Conservation (phyloP, 1,140 invertebrate species). For the Zaprionus africanus region DNA sequence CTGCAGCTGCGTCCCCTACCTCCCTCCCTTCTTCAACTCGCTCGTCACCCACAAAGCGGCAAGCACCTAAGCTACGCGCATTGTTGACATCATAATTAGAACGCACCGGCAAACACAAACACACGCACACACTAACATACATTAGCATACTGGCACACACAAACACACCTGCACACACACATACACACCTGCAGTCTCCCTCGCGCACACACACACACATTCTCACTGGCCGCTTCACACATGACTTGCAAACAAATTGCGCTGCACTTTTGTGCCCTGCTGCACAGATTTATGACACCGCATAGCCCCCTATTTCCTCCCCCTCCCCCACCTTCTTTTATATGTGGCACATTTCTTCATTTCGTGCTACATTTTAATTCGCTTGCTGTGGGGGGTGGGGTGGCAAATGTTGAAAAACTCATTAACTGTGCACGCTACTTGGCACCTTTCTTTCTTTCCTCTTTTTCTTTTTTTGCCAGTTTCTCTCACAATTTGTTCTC, state of each 20-base stretch:
- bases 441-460: slow-evolving; percentile 62
- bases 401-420: slow-evolving; percentile 68
- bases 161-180: slow-evolving; percentile 18
- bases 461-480: slow-evolving; percentile 11
- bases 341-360: slow-evolving; percentile 75
- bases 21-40: too few relatives aligned
- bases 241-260: slow-evolving; percentile 74
- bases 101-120: slow-evolving; percentile 26
- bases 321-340: neutral
- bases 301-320: slow-evolving; percentile 60
- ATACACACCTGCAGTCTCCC: neutral
- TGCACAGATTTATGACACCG: slow-evolving; percentile 75
- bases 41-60: neutral
- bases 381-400: neutral
- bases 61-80: slow-evolving; percentile 18
- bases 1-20: neutral
- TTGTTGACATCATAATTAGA: slow-evolving; percentile 65
- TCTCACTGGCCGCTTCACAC: slow-evolving; percentile 32
- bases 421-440: slow-evolving; percentile 82
- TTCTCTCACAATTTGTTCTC: slow-evolving; percentile 59
- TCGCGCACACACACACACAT: slow-evolving; percentile 45
- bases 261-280: slow-evolving; percentile 62
- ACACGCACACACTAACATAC: slow-evolving; percentile 9
- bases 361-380: slow-evolving; percentile 81
- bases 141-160: slow-evolving; percentile 18